These are phyloP conservation scores for Agrochola circellaris DNA, from an alignment of 2,888 invertebrate genomes.

Conservation along the genomic window DNA sequence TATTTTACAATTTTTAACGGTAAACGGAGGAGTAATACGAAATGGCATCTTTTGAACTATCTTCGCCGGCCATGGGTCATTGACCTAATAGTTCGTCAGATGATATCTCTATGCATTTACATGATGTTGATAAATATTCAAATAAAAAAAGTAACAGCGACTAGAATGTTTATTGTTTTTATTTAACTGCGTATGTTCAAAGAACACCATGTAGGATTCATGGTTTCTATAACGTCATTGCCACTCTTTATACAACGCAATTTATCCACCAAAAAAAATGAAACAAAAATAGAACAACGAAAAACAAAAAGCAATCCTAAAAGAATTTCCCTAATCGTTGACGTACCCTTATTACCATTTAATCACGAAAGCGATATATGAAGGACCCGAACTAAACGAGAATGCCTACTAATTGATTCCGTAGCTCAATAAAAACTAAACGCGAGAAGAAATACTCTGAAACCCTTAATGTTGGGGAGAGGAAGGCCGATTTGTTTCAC, in stretches of 20 bases:
- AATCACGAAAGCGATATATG: conserved; percentile 56
- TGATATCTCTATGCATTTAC: no score
- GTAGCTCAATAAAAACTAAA: conserved; percentile 67
- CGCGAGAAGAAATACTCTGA: conserved; percentile 69
- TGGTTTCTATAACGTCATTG: not conserved
- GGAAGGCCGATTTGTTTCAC: conserved; percentile 81
- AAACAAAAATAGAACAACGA: not conserved
- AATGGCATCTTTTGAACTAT: no score
- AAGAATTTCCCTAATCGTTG: conserved; percentile 29
- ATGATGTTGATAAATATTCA: no score
- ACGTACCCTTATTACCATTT: conserved; percentile 44
- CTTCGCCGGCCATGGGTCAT: no score
- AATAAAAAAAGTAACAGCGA: no score
- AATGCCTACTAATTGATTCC: conserved; percentile 70
- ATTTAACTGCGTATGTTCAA: not conserved
- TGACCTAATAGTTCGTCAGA: no score
- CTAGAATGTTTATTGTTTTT: no score
- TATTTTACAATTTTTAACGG: no score
- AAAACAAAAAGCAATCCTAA: conserved; percentile 17
- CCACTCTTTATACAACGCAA: not conserved
- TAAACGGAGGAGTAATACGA: no score
- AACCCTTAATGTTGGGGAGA: conserved; percentile 73
- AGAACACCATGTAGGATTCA: not conserved
- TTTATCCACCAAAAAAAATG: not conserved
- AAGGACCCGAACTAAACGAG: conserved; percentile 47